Conservation (phyloP, 2,113 vertebrate species). For the Ctenodactylus gundi region DNA sequence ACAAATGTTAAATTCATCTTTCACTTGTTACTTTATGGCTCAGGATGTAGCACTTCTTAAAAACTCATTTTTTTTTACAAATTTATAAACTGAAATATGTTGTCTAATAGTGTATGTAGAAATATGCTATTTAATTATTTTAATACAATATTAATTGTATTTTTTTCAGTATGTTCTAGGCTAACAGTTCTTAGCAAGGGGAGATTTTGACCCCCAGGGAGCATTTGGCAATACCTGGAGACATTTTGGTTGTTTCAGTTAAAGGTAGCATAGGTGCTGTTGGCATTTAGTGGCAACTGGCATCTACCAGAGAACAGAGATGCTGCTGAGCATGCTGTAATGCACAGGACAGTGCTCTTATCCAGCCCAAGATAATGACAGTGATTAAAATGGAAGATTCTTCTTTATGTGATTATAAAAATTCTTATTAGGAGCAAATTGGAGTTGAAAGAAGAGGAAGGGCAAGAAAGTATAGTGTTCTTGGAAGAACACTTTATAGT, state of each 20-base stretch:
- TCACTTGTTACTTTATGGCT: constrained; percentile 49
- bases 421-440: constrained; percentile 13
- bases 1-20: background rate
- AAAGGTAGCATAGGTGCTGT: background rate
- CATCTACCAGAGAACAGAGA: background rate
- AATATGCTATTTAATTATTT: constrained; percentile 18
- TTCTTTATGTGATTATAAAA: background rate
- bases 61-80: constrained; percentile 37
- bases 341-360: background rate
- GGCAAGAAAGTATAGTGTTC: background rate
- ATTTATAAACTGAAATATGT: constrained; percentile 18
- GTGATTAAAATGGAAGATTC: background rate
- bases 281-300: background rate
- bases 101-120: background rate
- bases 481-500: background rate
- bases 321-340: background rate
- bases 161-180: constrained; percentile 12
- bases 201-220: background rate
- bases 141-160: background rate
- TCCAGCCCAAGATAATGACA: background rate
- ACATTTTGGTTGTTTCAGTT: background rate
- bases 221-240: background rate
- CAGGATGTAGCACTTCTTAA: constrained; percentile 21
- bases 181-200: background rate
- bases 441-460: constrained; percentile 34